Evolutionary conservation across 2,113 vertebrate species (phyloP).

Genomic region (Hemicordylus capensis): DNA sequence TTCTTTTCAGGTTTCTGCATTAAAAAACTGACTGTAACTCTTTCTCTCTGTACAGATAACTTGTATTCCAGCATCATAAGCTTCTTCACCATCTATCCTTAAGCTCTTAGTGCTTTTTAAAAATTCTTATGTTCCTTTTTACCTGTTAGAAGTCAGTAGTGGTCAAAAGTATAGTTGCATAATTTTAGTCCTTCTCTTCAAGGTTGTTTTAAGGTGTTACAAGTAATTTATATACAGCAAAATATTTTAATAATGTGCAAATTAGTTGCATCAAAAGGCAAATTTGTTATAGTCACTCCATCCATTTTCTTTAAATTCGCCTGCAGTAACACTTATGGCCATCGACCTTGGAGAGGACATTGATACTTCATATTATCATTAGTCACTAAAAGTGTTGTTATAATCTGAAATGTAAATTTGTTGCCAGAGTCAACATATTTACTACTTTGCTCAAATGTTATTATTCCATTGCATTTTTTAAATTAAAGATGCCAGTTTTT

Average conservation of each 20-base stretch:
- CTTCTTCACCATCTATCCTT: not conserved
- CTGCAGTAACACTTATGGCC: constrained; percentile 45
- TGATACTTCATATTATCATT: constrained; percentile 75
- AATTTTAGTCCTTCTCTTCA: constrained; percentile 48
- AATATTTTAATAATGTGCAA: constrained; percentile 68
- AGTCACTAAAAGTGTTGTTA: constrained; percentile 74
- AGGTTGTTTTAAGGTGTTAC: constrained; percentile 68
- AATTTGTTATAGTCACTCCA: constrained; percentile 56
- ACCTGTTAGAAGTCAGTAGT: constrained; percentile 65
- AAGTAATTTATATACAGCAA: constrained; percentile 69
- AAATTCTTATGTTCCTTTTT: constrained; percentile 57
- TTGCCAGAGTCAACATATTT: constrained; percentile 75
- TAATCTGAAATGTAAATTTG: constrained; percentile 77
- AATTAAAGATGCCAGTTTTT: constrained; percentile 49
- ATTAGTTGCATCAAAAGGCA: constrained; percentile 70
- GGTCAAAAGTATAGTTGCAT: constrained; percentile 44
- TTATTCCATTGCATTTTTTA: constrained; percentile 54
- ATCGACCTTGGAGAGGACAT: constrained; percentile 70
- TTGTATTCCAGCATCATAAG: not conserved
- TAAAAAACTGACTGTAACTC: not conserved
- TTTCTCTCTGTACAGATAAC: not conserved
- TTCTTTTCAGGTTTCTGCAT: not conserved
- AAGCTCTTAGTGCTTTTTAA: not conserved
- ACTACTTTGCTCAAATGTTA: constrained; percentile 61
- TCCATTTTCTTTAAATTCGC: constrained; percentile 66